Percentiles rank a stretch among this genome's conserved stretches.
Conservation (phyloP, 2,888 invertebrate genomes). For the Polymixis flavicincta region DNA sequence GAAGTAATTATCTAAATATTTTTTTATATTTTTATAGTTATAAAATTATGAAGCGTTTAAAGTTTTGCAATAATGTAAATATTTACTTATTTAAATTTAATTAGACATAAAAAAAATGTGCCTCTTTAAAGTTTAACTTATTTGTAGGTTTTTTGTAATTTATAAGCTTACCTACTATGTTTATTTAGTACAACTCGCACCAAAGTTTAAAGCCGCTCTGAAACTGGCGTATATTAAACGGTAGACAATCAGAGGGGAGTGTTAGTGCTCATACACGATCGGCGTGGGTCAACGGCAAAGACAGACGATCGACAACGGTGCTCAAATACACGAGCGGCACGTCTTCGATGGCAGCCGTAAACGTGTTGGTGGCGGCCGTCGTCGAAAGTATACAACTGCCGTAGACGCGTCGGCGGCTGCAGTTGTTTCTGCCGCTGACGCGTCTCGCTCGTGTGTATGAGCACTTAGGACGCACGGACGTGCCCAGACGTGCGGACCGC, state of each 20-base stretch:
- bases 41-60: conserved; percentile 51
- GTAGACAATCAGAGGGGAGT: neutral
- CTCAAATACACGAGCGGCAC: too few relatives aligned
- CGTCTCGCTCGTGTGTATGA: too few relatives aligned
- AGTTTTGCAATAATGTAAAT: conserved; percentile 66
- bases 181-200: conserved; percentile 39
- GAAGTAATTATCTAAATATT: conserved; percentile 33
- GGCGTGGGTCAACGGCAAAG: too few relatives aligned
- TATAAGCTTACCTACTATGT: conserved; percentile 36
- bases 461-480: too few relatives aligned
- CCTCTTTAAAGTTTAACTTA: conserved; percentile 43
- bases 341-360: too few relatives aligned
- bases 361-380: too few relatives aligned
- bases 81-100: conserved; percentile 60
- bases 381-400: too few relatives aligned
- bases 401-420: too few relatives aligned
- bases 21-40: conserved; percentile 67
- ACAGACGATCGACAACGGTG: too few relatives aligned
- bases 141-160: conserved; percentile 52
- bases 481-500: neutral
- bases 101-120: conserved; percentile 46
- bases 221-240: neutral
- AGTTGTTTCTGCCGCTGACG: too few relatives aligned
- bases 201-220: conserved; percentile 20
- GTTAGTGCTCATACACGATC: too few relatives aligned